These are phyloP conservation scores for Myotis myotis DNA, from an alignment of 2,797 vertebrate genomes.

Conservation along the genomic window DNA sequence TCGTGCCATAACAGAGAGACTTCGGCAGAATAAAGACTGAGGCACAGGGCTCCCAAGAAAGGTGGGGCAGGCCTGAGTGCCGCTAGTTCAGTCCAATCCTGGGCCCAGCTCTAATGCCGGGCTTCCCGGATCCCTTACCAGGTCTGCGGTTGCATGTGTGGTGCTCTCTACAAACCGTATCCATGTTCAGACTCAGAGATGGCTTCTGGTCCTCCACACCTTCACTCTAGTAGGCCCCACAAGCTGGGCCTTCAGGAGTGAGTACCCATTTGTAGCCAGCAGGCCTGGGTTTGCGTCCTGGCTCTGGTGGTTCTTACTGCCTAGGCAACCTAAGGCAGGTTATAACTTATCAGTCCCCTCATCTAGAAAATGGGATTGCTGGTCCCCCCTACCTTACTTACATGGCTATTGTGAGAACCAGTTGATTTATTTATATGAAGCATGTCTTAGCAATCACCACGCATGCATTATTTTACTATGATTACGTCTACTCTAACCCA, in stretches of 20 bases:
- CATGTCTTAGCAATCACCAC: not conserved
- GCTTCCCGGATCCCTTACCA: not conserved
- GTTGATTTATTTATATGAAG: not conserved
- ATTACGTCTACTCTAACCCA: not conserved
- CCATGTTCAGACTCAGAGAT: not conserved
- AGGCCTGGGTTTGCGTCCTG: not conserved
- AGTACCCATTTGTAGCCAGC: not conserved
- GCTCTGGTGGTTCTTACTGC: not conserved
- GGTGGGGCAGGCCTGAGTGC: not conserved
- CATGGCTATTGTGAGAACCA: not conserved
- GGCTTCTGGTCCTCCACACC: not conserved
- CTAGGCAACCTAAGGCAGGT: not conserved
- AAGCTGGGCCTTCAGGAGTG: not conserved
- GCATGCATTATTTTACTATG: not conserved
- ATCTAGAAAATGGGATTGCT: not conserved
- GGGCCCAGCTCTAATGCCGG: too few species aligned
- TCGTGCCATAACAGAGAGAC: not conserved
- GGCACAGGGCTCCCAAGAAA: not conserved
- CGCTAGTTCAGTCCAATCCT: not conserved
- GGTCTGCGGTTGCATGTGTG: not conserved
- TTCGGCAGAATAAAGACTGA: not conserved
- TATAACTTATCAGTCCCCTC: not conserved
- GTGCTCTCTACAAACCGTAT: not conserved
- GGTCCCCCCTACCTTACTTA: not conserved
- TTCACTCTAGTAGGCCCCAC: not conserved